Percentiles rank a stretch among this genome's conserved stretches.
These are phyloP conservation scores for Mesembrinibis cayennensis DNA, from an alignment of 2,113 vertebrate species.

Conservation along the genomic window DNA sequence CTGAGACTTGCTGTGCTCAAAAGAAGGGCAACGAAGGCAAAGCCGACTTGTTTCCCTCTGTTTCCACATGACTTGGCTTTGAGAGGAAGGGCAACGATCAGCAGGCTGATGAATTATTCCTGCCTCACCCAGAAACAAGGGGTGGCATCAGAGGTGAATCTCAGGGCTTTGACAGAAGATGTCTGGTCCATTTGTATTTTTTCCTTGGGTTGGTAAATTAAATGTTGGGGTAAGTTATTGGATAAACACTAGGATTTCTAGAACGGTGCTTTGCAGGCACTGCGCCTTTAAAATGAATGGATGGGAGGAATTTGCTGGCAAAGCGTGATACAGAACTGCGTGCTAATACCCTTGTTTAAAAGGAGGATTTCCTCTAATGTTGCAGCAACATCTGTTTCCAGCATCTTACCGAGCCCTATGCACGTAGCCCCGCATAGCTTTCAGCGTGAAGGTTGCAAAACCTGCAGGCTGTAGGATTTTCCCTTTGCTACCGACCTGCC, in stretches of 20 bases:
- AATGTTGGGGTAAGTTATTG: not conserved
- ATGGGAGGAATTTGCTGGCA: constrained; percentile 53
- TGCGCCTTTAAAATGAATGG: constrained; percentile 36
- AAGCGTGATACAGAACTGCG: not conserved
- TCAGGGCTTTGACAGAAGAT: not conserved
- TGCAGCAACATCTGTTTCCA: constrained; percentile 40
- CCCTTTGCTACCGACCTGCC: not conserved
- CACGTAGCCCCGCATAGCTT: not conserved
- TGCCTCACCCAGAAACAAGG: not conserved
- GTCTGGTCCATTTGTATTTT: not conserved
- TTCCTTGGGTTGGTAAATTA: not conserved
- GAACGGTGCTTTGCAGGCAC: not conserved
- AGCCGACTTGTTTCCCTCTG: not conserved
- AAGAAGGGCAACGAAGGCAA: not conserved
- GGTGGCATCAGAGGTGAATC: not conserved
- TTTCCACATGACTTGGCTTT: not conserved
- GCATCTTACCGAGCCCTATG: not conserved
- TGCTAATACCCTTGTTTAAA: constrained; percentile 30
- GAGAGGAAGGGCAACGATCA: not conserved
- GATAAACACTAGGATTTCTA: not conserved
- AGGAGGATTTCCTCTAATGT: constrained; percentile 40
- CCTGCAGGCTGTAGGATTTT: not conserved
- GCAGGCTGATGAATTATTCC: not conserved
- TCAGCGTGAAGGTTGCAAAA: not conserved
- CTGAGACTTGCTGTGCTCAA: not conserved